Evolutionary conservation across 2,113 vertebrate genomes (phyloP).

Genomic region (Barnardius zonarius): DNA sequence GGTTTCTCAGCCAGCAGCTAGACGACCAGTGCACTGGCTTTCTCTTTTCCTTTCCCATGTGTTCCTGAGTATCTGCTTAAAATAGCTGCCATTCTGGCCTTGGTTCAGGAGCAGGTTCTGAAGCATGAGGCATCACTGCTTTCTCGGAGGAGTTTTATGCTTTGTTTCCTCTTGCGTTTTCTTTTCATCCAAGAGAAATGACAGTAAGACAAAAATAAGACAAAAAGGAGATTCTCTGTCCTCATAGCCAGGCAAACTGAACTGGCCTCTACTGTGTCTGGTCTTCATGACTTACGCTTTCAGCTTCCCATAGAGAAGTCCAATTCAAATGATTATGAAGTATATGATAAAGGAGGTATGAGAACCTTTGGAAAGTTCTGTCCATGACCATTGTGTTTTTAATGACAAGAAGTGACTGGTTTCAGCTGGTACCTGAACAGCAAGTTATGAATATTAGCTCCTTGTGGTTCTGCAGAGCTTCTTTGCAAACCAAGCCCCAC

Average conservation of each 20-base stretch:
- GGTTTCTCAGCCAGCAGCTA: not conserved
- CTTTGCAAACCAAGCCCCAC: not conserved
- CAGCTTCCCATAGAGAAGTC: not conserved
- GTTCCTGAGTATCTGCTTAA: not conserved
- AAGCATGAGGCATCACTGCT: not conserved
- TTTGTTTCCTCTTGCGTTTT: not conserved
- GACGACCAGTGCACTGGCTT: not conserved
- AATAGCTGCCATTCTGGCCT: not conserved
- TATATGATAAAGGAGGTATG: not conserved
- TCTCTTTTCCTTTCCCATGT: not conserved
- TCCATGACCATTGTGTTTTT: not conserved
- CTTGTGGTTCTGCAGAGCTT: not conserved
- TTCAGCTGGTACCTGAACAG: not conserved
- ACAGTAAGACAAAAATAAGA: not conserved
- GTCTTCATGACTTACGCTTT: not conserved
- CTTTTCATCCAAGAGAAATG: not conserved
- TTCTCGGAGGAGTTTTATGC: not conserved
- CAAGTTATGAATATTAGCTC: not conserved
- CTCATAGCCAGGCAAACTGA: not conserved
- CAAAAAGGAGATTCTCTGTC: not conserved
- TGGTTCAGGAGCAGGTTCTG: not conserved
- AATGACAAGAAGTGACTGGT: not conserved
- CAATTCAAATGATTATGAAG: not conserved
- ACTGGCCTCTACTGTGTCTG: not conserved
- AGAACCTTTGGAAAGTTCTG: not conserved